Base-by-base conservation (phyloP, 2,113 vertebrate genomes). In the Phocoena phocoena region DNA sequence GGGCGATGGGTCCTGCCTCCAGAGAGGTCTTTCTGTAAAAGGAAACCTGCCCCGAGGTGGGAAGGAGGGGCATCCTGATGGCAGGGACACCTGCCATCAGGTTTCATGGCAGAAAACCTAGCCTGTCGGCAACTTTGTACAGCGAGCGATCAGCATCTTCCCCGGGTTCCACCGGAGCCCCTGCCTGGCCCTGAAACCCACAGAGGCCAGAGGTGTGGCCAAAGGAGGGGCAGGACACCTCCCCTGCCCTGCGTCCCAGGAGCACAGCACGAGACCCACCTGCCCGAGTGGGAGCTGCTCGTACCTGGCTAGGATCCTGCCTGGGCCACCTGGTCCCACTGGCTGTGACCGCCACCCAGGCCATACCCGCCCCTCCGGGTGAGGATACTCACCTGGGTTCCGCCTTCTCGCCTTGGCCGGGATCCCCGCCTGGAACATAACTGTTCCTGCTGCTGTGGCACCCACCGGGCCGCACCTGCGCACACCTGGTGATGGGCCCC, bases 31-130 rank as follows among this genome's bases (percentile, higher is more conserved):
- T 77, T 63, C 58, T 36, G 1, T 33, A 50, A 63, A 18, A 3
- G 15, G 15, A 36, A 13, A 6, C 41, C 60, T 1, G 15, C 36
- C n/a, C 44, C 36, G 21, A 50, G 33, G 13, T 60, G 55, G 36
- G n/a, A 33, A 14, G 26, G 5, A n/a, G 31, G 26, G 4, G 44
- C 25, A 33, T 63, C 50, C 89, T 33, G 36, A 73, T 15, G 44
- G 99, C 99, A 36, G 36, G 36, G 36, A 36, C 36, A 36, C 36
- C 36, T 36, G 36, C 36, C 36, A 36, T 36, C 36, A 36, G 36
- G 36, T 36, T 36, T 99, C 99, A 99, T 99, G 99, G 99, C 97
- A 99, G 98, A 98, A 99, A 99, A 97, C 99, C 99, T 81, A 99
- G 99, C 44, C 99, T 99, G 98, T 99, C 99, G 9, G 99, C 99